A percentile compares a stretch with the other conserved stretches of the same genome.
Evolutionary conservation across 2,113 vertebrate genomes (phyloP).

Genomic region (Apaloderma vittatum): DNA sequence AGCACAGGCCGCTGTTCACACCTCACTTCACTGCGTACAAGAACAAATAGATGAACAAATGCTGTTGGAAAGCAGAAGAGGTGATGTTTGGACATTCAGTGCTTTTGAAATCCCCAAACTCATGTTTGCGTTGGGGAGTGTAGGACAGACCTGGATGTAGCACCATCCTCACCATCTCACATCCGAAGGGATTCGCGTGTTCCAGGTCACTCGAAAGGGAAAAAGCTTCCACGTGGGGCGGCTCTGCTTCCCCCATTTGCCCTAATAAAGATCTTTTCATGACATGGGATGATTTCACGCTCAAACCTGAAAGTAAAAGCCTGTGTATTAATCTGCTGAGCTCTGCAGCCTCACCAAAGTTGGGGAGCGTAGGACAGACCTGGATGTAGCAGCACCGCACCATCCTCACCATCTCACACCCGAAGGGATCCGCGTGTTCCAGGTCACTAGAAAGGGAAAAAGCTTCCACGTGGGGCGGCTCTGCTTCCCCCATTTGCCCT

Average conservation of each 20-base stretch:
- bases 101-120: neutral
- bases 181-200: rapidly evolving
- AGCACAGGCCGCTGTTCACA: neutral
- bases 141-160: neutral
- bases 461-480: neutral
- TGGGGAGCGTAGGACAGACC: neutral
- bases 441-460: neutral
- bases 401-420: neutral
- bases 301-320: slow-evolving; percentile 20
- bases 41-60: neutral
- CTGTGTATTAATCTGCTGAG: neutral
- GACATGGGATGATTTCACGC: neutral
- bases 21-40: neutral
- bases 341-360: neutral
- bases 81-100: neutral
- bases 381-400: rapidly evolving
- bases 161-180: neutral
- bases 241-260: neutral
- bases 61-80: neutral
- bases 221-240: neutral
- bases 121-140: neutral
- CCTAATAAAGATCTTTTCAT: neutral
- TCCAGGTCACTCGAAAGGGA: neutral
- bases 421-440: neutral
- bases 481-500: neutral